phyloP scores from a whole-genome alignment of 2,797 vertebrate genomes.

The Sparus aurata region DNA sequence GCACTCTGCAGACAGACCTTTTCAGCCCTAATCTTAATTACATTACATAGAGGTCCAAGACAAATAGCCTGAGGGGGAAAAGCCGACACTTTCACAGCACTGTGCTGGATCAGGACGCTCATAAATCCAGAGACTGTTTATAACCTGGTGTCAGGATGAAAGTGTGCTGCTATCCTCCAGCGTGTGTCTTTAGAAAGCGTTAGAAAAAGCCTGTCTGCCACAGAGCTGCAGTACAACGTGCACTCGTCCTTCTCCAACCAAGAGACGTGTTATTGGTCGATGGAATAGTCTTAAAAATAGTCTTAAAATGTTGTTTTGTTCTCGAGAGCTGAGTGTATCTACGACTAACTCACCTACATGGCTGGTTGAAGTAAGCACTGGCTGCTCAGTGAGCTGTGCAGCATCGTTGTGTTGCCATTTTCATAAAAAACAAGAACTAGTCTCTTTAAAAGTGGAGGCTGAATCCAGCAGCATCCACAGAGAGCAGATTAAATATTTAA shows the following conservation, averaged over 20 bases:
- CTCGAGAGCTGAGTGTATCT: no score
- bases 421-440: background rate
- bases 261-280: no score
- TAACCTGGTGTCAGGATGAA: constrained; percentile 3
- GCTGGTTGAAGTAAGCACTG: background rate
- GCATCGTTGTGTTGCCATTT: background rate
- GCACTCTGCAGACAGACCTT: constrained; percentile 2
- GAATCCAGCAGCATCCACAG: background rate
- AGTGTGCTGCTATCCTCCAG: background rate
- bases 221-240: no score
- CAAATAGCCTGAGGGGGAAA: constrained; percentile 29
- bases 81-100: constrained; percentile 26
- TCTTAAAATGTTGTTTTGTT: no score
- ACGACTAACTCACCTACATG: background rate
- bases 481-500: background rate
- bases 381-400: background rate
- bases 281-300: no score
- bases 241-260: no score
- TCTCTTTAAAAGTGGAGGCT: no score
- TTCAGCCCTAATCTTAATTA: constrained; percentile 56
- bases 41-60: constrained; percentile 48
- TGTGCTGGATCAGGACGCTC: constrained; percentile 21
- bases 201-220: no score
- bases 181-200: no score
- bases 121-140: constrained; percentile 35